Evolutionary conservation across 2,888 invertebrate species (phyloP).

Genomic region (Diplolepis rosae): DNA sequence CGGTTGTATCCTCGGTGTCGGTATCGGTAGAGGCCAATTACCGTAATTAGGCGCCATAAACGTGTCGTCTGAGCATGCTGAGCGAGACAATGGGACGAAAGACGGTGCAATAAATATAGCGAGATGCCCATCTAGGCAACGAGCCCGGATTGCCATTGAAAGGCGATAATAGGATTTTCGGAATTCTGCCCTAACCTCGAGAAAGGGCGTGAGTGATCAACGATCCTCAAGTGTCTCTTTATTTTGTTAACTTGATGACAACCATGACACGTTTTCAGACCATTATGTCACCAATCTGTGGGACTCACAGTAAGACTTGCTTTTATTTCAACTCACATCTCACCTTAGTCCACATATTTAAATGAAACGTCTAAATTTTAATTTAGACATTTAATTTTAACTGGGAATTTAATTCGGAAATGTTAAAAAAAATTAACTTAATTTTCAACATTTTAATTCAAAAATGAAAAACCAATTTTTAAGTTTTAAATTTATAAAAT

Average conservation of each 20-base stretch:
- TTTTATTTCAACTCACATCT: not conserved
- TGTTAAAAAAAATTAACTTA: too few species aligned
- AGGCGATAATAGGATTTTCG: conserved; percentile 57
- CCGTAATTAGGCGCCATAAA: conserved; percentile 59
- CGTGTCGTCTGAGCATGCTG: conserved; percentile 42
- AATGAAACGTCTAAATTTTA: too few species aligned
- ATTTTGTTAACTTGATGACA: conserved; percentile 42
- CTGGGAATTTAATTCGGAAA: too few species aligned
- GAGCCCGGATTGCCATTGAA: conserved; percentile 42
- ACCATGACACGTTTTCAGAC: not conserved
- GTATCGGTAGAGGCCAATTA: conserved; percentile 47
- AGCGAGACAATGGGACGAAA: conserved; percentile 30
- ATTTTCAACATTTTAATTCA: too few species aligned
- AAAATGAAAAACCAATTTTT: too few species aligned
- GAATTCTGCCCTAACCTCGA: conserved; percentile 43
- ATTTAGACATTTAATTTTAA: too few species aligned
- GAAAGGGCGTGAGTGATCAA: conserved; percentile 34
- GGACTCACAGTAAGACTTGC: not conserved
- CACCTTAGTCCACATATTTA: too few species aligned
- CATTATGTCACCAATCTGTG: not conserved
- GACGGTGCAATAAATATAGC: conserved; percentile 27
- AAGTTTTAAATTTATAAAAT: not conserved
- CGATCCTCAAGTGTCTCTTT: conserved; percentile 36
- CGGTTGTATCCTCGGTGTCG: conserved; percentile 48
- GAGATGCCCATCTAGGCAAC: conserved; percentile 31